These are phyloP conservation scores for Parascotia fuliginaria DNA, from an alignment of 2,888 invertebrate genomes.

Conservation along the genomic window DNA sequence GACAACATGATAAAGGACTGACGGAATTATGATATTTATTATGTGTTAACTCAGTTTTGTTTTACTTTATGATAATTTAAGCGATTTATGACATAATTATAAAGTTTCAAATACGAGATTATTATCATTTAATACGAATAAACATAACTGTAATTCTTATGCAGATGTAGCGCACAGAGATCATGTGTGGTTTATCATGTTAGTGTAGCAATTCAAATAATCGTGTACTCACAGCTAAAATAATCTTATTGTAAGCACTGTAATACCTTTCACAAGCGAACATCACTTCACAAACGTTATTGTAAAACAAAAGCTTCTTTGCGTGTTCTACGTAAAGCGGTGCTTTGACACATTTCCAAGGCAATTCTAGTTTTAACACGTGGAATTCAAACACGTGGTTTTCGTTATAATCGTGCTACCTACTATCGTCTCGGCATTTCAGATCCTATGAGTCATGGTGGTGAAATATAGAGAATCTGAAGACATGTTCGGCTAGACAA, in stretches of 20 bases:
- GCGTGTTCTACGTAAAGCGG: slow-evolving; percentile 22
- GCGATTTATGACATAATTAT: neutral
- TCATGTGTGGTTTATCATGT: neutral
- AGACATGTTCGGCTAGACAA: slow-evolving; percentile 16
- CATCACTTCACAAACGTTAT: slow-evolving; percentile 18
- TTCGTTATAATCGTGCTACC: slow-evolving; percentile 9
- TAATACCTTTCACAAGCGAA: slow-evolving; percentile 1
- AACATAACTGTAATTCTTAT: neutral
- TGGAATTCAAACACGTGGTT: slow-evolving; percentile 28
- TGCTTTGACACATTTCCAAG: slow-evolving; percentile 45
- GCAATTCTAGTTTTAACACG: slow-evolving; percentile 36
- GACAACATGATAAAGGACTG: slow-evolving; percentile 21
- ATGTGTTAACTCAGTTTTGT: slow-evolving; percentile 4
- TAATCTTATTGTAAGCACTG: neutral
- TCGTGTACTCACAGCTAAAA: slow-evolving; percentile 9
- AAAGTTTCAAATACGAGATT: neutral
- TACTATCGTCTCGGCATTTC: slow-evolving; percentile 25
- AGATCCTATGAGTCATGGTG: slow-evolving; percentile 30
- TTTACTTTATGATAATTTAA: slow-evolving; percentile 4
- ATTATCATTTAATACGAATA: neutral
- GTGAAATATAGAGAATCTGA: slow-evolving; percentile 26
- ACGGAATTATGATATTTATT: slow-evolving; percentile 21
- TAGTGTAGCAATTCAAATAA: neutral
- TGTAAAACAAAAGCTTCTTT: slow-evolving; percentile 31
- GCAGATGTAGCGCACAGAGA: neutral